Conservation (phyloP, 2,888 invertebrate genomes). For the Urechis unicinctus region DNA sequence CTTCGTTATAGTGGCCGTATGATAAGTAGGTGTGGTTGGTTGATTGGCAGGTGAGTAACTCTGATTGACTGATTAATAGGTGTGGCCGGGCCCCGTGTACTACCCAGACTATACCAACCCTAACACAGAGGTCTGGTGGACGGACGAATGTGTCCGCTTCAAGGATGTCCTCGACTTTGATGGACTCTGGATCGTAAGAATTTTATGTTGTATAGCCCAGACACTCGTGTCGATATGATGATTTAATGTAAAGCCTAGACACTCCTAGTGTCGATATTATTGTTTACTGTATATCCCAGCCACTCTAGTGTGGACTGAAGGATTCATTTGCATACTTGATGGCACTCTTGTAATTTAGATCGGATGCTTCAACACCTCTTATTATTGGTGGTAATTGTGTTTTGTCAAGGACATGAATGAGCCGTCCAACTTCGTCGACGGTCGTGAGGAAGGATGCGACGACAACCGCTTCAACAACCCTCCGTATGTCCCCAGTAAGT, state of each 20-base stretch:
- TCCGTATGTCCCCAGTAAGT: constrained; percentile 38
- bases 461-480: constrained; percentile 39
- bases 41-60: too few relatives aligned
- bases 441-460: constrained; percentile 26
- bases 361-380: too few relatives aligned
- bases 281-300: too few relatives aligned
- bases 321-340: too few relatives aligned
- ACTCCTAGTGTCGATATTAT: neutral
- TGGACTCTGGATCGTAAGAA: constrained; percentile 20
- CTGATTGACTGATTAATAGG: neutral
- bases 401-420: constrained; percentile 50
- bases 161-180: constrained; percentile 19
- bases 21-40: too few relatives aligned
- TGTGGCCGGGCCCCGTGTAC: constrained; percentile 1
- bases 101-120: constrained; percentile 56
- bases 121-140: constrained; percentile 20
- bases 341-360: too few relatives aligned
- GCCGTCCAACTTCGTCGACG: constrained; percentile 45
- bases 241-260: neutral
- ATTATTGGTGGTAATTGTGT: constrained; percentile 16
- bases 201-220: neutral
- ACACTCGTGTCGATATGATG: neutral
- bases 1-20: too few relatives aligned
- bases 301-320: too few relatives aligned
- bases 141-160: constrained; percentile 13